These are phyloP conservation scores for Lasius platythorax DNA, from an alignment of 2,888 invertebrate genomes.

Conservation along the genomic window DNA sequence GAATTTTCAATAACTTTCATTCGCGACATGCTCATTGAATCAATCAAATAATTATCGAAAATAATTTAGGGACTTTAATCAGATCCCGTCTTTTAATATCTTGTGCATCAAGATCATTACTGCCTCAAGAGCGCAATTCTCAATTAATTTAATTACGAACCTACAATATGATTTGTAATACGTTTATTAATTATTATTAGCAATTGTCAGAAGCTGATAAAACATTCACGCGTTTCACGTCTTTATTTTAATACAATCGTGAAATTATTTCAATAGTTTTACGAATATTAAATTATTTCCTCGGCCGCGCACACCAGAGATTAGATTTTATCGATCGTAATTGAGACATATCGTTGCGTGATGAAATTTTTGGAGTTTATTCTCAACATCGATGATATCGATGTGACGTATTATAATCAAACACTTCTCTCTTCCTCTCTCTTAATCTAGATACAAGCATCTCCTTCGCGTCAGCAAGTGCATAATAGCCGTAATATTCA, in stretches of 20 bases:
- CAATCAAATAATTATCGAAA: background rate
- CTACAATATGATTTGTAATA: background rate
- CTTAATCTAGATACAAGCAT: constrained; percentile 36
- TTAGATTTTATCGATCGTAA: constrained; percentile 18
- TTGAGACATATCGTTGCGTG: constrained; percentile 15
- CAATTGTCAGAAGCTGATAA: background rate
- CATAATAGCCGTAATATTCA: constrained; percentile 11
- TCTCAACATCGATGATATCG: background rate
- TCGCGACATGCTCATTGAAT: background rate
- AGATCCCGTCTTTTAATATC: background rate
- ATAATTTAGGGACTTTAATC: constrained; percentile 6
- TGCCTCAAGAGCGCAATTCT: background rate
- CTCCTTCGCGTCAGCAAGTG: constrained; percentile 28
- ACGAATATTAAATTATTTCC: background rate
- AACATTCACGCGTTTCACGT: background rate
- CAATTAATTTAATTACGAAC: background rate
- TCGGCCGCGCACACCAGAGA: background rate
- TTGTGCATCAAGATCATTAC: background rate
- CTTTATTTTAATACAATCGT: background rate
- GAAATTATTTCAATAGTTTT: background rate
- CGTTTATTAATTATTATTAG: constrained; percentile 1
- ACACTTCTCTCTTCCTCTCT: background rate
- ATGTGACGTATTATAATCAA: constrained; percentile 35
- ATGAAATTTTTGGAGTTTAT: constrained; percentile 33
- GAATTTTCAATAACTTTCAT: background rate